Evolutionary conservation across 1,140 invertebrate genomes (phyloP).

Genomic region (Cephus cinctus): DNA sequence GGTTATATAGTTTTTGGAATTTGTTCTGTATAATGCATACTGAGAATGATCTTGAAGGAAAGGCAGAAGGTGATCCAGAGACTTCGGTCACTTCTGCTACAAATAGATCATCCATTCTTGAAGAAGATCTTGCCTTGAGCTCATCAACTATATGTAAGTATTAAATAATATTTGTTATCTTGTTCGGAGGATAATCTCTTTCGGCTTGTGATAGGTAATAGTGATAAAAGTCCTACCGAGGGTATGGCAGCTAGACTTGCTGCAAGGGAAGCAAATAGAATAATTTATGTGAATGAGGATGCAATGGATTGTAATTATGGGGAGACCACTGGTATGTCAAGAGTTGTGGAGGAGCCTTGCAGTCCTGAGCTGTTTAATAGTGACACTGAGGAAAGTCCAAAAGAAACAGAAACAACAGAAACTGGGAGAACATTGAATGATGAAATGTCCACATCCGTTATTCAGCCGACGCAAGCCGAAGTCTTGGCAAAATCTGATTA

Average conservation of each 20-base stretch:
- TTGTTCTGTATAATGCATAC: too few relatives aligned
- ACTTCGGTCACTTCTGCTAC: too few relatives aligned
- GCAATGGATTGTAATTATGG: constrained; percentile 42
- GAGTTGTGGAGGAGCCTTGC: constrained; percentile 20
- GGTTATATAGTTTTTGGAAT: too few relatives aligned
- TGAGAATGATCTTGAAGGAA: too few relatives aligned
- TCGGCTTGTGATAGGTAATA: constrained; percentile 5
- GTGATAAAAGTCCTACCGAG: constrained; percentile 18
- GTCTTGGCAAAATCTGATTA: constrained; percentile 37
- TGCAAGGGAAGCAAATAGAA: constrained; percentile 10
- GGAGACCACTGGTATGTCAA: constrained; percentile 15
- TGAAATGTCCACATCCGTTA: constrained; percentile 6
- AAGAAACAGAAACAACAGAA: constrained; percentile 10
- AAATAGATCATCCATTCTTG: constrained; percentile 30
- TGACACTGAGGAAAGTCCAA: constrained; percentile 35
- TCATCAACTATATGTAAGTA: constrained; percentile 28
- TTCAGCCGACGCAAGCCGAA: constrained; percentile 35
- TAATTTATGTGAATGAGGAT: constrained; percentile 27
- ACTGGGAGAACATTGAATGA: constrained; percentile 8
- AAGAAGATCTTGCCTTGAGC: constrained; percentile 32
- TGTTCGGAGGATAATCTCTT: constrained; percentile 1
- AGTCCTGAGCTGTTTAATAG: constrained; percentile 52
- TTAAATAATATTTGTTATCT: constrained; percentile 8
- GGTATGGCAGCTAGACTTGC: neutral
- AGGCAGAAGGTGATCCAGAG: too few relatives aligned